Evolutionary conservation across 2,113 vertebrate genomes (phyloP).

Genomic region (Indri indri): DNA sequence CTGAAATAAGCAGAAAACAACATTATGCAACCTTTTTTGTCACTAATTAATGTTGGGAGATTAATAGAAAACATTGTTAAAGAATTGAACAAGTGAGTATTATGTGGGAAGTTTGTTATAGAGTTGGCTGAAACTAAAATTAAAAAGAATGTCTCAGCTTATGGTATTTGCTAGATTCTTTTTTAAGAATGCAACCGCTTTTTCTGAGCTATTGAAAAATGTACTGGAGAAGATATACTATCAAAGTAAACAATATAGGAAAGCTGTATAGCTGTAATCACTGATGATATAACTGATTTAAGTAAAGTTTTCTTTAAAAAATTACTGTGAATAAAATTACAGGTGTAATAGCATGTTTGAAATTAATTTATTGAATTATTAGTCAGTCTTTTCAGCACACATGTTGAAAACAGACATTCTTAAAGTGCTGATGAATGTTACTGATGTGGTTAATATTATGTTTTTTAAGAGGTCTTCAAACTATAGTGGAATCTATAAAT

Average conservation of each 20-base stretch:
- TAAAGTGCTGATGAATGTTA: background rate
- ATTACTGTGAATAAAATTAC: background rate
- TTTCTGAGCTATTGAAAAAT: conserved; percentile 19
- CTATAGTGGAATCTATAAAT: background rate
- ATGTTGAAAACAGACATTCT: background rate
- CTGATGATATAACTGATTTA: background rate
- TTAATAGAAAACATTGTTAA: conserved; percentile 27
- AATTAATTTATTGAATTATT: background rate
- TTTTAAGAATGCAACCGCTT: conserved; percentile 30
- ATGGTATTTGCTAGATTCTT: conserved; percentile 2
- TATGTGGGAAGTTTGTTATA: background rate
- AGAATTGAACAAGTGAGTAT: background rate
- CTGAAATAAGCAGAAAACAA: conserved; percentile 32
- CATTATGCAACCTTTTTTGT: background rate
- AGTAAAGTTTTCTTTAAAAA: background rate
- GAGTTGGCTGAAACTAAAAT: background rate
- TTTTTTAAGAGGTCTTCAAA: background rate
- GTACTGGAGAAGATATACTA: background rate
- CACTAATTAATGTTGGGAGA: background rate
- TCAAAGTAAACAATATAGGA: background rate
- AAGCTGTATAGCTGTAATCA: background rate
- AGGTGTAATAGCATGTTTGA: background rate
- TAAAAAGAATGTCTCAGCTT: conserved; percentile 47
- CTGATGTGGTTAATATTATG: background rate
- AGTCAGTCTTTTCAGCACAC: background rate